phyloP scores from a whole-genome alignment of 2,888 invertebrate species.

The Cryptophagus acutangulus region DNA sequence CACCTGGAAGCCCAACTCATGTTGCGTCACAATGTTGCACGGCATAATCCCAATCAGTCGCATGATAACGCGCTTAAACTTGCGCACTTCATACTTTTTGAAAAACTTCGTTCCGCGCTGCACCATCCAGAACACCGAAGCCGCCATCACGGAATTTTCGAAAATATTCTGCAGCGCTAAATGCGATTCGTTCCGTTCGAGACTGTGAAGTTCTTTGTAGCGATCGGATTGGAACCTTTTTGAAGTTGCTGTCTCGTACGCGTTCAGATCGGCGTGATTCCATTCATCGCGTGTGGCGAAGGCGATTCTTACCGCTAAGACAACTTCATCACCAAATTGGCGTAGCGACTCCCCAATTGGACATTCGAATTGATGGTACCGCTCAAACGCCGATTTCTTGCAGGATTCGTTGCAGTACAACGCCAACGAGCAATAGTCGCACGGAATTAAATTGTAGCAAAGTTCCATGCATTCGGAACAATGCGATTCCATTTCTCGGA shows the following conservation, averaged over 20 bases:
- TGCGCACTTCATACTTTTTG: no score
- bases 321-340: no score
- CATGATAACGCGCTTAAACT: no score
- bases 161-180: no score
- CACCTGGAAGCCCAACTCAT: no score
- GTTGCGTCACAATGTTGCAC: no score
- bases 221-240: slow-evolving; percentile 41
- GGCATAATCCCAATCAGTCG: no score
- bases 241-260: slow-evolving; percentile 4
- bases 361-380: slow-evolving; percentile 77
- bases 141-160: no score
- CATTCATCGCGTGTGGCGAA: slow-evolving; percentile 48
- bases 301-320: slow-evolving; percentile 63
- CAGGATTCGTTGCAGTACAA: slow-evolving; percentile 66
- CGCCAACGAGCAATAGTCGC: slow-evolving; percentile 58
- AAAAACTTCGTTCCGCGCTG: no score
- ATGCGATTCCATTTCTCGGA: slow-evolving; percentile 54
- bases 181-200: slow-evolving; percentile 69
- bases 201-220: slow-evolving; percentile 59
- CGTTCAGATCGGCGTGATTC: slow-evolving; percentile 1
- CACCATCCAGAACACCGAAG: no score
- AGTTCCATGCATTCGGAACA: slow-evolving; percentile 66
- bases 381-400: slow-evolving; percentile 55
- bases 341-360: slow-evolving; percentile 57
- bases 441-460: slow-evolving; percentile 59